phyloP scores from a whole-genome alignment of 2,888 invertebrate species.

The Dolomedes plantarius region DNA sequence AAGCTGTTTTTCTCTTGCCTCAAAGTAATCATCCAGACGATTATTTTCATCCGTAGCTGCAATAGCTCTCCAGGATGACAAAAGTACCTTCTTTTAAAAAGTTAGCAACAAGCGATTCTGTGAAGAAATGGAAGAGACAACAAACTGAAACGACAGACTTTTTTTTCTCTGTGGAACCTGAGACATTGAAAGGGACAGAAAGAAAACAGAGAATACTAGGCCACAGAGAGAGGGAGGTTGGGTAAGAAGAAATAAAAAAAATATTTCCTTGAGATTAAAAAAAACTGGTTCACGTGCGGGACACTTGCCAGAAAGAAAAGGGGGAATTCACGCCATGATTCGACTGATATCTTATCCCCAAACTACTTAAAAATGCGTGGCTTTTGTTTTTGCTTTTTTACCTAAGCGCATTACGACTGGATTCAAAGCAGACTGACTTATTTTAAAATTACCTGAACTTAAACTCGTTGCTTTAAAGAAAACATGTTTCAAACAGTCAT shows the following conservation, averaged over 20 bases:
- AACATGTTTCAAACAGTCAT: too few relatives aligned
- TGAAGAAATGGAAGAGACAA: neutral
- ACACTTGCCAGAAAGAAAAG: conserved; percentile 33
- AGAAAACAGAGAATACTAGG: neutral
- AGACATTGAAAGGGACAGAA: neutral
- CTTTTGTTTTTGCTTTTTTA: too few relatives aligned
- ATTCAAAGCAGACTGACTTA: too few relatives aligned
- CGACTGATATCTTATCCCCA: conserved; percentile 10
- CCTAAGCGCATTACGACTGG: too few relatives aligned
- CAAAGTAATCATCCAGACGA: too few relatives aligned
- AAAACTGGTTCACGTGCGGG: conserved; percentile 54
- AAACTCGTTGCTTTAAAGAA: too few relatives aligned
- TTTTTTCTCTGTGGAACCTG: neutral
- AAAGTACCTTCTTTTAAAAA: too few relatives aligned
- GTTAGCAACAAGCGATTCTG: neutral
- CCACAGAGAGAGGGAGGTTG: neutral
- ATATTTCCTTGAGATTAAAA: neutral
- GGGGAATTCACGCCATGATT: conserved; percentile 31
- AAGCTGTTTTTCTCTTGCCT: too few relatives aligned
- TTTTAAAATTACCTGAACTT: too few relatives aligned
- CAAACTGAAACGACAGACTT: neutral
- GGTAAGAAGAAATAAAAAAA: neutral
- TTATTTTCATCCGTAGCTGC: too few relatives aligned
- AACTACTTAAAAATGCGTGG: too few relatives aligned
- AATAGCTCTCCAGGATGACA: too few relatives aligned